Percentiles rank a stretch among this genome's conserved stretches.
Evolutionary conservation across 2,113 vertebrate genomes (phyloP).

Genomic region (Anas platyrhynchos): DNA sequence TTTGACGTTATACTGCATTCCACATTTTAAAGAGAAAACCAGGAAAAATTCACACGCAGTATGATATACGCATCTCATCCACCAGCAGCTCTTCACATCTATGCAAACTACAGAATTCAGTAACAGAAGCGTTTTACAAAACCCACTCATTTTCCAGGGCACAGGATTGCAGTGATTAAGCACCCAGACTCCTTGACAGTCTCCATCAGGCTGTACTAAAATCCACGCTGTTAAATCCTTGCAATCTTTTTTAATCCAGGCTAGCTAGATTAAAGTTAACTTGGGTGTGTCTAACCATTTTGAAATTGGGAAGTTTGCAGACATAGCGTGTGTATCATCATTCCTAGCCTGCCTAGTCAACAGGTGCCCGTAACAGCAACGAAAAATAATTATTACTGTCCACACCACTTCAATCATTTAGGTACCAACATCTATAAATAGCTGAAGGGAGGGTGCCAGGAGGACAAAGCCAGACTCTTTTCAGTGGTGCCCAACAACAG

Average conservation of each 20-base stretch:
- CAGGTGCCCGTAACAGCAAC: background rate
- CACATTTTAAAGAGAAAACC: background rate
- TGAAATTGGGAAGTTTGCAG: background rate
- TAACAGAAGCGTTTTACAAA: background rate
- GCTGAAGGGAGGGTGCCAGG: background rate
- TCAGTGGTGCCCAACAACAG: background rate
- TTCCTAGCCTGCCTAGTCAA: background rate
- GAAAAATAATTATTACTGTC: background rate
- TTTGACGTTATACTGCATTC: background rate
- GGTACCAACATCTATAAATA: background rate
- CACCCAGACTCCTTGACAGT: background rate
- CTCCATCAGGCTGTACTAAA: background rate
- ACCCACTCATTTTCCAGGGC: background rate
- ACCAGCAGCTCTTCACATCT: background rate
- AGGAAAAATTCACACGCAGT: background rate
- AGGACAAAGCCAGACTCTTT: background rate
- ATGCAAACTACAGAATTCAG: background rate
- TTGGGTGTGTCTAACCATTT: background rate
- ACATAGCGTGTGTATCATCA: background rate
- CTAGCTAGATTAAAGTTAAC: background rate
- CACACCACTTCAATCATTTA: background rate
- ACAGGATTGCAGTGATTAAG: background rate
- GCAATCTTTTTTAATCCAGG: background rate
- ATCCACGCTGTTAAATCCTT: background rate
- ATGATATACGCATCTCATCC: background rate